phyloP scores from a whole-genome alignment of 2,888 invertebrate genomes.

The Caenorhabditis doughertyi region DNA sequence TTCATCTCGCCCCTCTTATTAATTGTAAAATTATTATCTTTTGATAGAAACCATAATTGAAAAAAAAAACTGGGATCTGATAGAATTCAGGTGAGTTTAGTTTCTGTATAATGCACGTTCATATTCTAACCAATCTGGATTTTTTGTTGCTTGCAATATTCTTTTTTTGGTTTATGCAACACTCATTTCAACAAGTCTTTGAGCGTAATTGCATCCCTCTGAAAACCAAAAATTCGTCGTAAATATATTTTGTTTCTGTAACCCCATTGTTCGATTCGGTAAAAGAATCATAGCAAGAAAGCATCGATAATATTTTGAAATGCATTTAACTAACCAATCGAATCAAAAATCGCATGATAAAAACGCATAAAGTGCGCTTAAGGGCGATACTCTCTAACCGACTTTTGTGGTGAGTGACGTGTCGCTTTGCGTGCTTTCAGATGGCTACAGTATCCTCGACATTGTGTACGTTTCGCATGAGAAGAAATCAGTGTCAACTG shows the following conservation, averaged over 20 bases:
- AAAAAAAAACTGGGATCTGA: neutral
- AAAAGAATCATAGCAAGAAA: neutral
- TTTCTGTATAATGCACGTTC: conserved; percentile 47
- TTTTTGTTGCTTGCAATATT: conserved; percentile 41
- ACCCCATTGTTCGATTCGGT: no score
- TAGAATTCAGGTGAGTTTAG: conserved; percentile 45
- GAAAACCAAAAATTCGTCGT: neutral
- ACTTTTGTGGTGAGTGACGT: conserved; percentile 60
- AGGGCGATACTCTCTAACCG: conserved; percentile 46
- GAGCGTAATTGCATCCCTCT: conserved; percentile 14
- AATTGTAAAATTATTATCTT: conserved; percentile 47
- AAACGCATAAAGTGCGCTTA: conserved; percentile 43
- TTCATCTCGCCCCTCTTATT: conserved; percentile 2
- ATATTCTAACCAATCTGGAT: conserved; percentile 5
- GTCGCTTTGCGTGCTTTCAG: conserved; percentile 71
- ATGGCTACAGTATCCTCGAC: conserved; percentile 77
- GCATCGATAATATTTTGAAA: neutral
- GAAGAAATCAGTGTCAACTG: conserved; percentile 61
- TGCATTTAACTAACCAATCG: conserved; percentile 3
- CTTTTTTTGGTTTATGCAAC: conserved; percentile 36
- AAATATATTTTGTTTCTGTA: neutral
- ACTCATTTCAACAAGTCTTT: neutral
- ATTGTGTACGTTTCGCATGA: conserved; percentile 72
- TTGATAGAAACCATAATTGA: neutral
- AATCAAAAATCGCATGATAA: conserved; percentile 9